These are phyloP conservation scores for Progne subis DNA, from an alignment of 2,113 vertebrate genomes.

Conservation along the genomic window DNA sequence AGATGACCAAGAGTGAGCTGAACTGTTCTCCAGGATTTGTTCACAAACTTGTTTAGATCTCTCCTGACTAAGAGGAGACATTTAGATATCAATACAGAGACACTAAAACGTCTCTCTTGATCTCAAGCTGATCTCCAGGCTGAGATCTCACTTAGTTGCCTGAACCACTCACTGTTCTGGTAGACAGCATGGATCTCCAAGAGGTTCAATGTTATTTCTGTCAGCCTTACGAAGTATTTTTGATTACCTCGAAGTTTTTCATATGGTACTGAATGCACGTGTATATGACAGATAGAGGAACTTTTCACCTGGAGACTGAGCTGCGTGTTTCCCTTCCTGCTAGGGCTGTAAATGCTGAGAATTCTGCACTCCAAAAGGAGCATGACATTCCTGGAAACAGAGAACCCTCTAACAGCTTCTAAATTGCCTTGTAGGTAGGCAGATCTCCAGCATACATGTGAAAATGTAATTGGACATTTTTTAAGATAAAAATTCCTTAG, in stretches of 20 bases:
- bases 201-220: neutral
- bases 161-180: rapidly evolving
- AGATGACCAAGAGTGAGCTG: neutral
- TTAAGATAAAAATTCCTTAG: neutral
- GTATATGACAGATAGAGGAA: neutral
- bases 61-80: neutral
- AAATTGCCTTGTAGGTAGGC: neutral
- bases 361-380: neutral
- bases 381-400: neutral
- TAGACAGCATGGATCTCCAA: neutral
- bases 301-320: neutral
- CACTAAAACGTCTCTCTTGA: neutral
- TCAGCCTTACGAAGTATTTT: neutral
- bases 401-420: neutral
- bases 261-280: neutral
- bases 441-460: neutral
- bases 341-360: neutral
- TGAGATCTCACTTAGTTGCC: neutral
- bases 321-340: rapidly evolving
- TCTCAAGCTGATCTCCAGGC: neutral
- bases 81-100: neutral
- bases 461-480: neutral
- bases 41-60: neutral
- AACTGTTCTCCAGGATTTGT: neutral
- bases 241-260: neutral